Base-by-base conservation (phyloP, 2,888 invertebrate species). In the Abscondita cerata region DNA sequence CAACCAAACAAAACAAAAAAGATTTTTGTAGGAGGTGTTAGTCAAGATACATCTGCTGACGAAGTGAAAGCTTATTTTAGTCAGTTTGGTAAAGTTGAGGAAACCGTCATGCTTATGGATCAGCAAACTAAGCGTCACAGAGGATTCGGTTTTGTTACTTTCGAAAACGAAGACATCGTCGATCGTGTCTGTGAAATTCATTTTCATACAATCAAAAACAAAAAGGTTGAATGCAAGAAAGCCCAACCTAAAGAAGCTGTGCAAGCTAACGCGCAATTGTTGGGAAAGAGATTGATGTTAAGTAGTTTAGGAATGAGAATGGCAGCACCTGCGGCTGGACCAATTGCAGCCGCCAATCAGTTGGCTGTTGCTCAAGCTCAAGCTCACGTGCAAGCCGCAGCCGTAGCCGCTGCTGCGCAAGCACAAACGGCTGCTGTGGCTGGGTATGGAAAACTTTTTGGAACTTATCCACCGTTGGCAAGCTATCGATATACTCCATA, bases 161-260 rank as follows among this genome's bases (percentile, higher is more conserved):
- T 95, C 81, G 94, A 94, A 78, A 92, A 91, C 73, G 94, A 95
- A 79, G 94, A 95, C 78, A 92, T 93, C 1, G 95, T 95, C 13
- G 95, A 95, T 78, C 87, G 93, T 68, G 94, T 95, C n/a, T 94
- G 94, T 82, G 94, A 95, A 76, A 94, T 95, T 50, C 95, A 95
- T 81, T 95, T 93, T 80, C 95, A 95, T 81, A 94, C 93, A 59
- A 92, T 95, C 73, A 95, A 95, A 82, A 94, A 93, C 78, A 95
- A 95, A 81, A 94, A 94, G 81, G 89, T 87, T 46, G 94, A 95
- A 81, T 95, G 94, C 81, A 95, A 95, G 82, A 93, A 94, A 79
- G 94, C 95, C 1, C 94, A 94, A 83, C 94, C 95, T 18, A 94
- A 94, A 78, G 94, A 95, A 76, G 91, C 93, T 0, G 93, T 94